Conservation (phyloP, 2,797 vertebrate species). For the Sebastolobus alascanus region DNA sequence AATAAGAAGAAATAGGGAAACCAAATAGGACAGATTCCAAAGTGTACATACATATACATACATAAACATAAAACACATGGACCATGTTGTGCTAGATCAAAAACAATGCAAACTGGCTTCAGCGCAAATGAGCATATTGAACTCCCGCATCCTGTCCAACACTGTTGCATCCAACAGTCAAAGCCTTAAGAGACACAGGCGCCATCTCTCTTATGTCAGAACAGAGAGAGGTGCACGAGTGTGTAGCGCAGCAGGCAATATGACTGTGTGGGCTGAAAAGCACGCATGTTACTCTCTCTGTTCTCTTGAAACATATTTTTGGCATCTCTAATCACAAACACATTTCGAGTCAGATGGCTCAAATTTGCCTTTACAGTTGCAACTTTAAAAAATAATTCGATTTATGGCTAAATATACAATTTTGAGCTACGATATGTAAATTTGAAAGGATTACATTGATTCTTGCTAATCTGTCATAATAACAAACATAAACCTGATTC, state of each 20-base stretch:
- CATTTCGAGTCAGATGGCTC: constrained; percentile 52
- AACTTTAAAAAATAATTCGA: constrained; percentile 30
- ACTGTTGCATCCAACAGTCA: constrained; percentile 59
- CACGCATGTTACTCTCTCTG: constrained; percentile 47
- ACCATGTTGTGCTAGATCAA: constrained; percentile 37
- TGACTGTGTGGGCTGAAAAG: constrained; percentile 63
- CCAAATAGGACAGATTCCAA: constrained; percentile 3
- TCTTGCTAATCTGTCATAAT: constrained; percentile 13
- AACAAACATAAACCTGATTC: constrained; percentile 40
- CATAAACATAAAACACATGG: constrained; percentile 6
- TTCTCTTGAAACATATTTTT: constrained; percentile 68
- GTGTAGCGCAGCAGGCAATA: constrained; percentile 61
- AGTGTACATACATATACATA: neutral
- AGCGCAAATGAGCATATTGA: constrained; percentile 51
- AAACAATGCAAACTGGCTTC: constrained; percentile 46
- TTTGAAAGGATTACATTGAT: constrained; percentile 36
- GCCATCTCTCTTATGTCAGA: constrained; percentile 61
- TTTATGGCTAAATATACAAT: constrained; percentile 17
- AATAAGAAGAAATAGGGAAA: neutral
- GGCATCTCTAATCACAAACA: constrained; percentile 65
- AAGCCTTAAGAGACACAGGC: constrained; percentile 56
- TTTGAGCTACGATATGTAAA: neutral
- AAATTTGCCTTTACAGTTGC: constrained; percentile 31
- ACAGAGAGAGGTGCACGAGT: constrained; percentile 54
- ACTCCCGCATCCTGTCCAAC: constrained; percentile 48